Evolutionary conservation across 2,888 invertebrate genomes (phyloP), one percentile per base, ranked within the genome.

Genomic region (Eupithecia exiguata): DNA sequence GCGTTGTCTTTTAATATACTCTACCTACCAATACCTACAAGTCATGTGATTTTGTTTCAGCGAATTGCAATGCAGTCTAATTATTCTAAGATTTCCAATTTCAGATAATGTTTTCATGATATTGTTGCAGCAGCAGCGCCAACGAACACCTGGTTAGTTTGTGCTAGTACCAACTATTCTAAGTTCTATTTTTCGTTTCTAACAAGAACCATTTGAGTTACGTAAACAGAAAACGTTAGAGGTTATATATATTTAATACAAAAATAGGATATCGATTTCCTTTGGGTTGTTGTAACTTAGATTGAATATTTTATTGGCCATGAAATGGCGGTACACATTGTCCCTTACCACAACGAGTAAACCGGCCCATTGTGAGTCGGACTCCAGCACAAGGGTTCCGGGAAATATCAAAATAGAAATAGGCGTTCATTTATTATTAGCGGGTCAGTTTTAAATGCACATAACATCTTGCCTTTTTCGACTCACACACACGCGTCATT

Each of bases 261-360:
- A 43, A 7, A 70, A 70, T 53, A 53, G 49, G 76, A 78, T 74
- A 82, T 81, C 80, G 80, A 82, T 82, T 79, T 78, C 71, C 77
- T 67, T 68, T 74, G 78, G 74, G 75, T 71, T 63, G 74, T 71
- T 62, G 69, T 72, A 74, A 79, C 78, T 81, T 75, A 78, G 79
- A 80, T 79, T 83, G 80, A 82, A 84, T 83, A 84, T 82, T 84
- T 79, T 74, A 78, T 77, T 81, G 79, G 77, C 81, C 78, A 81
- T 84, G 80, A 82, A 70, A 81, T 81, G 78, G 80, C 77, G 79
- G 80, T 49, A 35, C 30, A 61, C 49, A 74, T 63, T 71, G 68
- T 65, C 65, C 74, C 21, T 38, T 66, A 25, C 69, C 53, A 66
- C 40, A 38, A 53, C 62, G 62, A 62, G n/a, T 62, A 62, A 61